phyloP scores from a whole-genome alignment of 2,797 vertebrate genomes.

The Chelmon rostratus region DNA sequence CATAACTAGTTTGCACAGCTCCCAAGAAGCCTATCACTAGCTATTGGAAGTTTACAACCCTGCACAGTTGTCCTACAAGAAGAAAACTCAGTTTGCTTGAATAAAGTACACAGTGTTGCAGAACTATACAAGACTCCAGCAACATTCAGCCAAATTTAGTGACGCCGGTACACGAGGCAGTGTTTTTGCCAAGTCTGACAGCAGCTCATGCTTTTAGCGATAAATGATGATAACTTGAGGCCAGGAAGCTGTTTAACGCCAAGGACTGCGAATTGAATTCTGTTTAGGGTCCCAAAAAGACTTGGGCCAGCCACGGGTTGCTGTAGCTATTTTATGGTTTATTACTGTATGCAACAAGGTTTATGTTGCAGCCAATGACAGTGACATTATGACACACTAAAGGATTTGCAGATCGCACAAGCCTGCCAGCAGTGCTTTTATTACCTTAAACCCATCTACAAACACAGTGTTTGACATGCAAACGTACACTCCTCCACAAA shows the following conservation, averaged over 20 bases:
- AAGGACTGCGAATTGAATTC: background rate
- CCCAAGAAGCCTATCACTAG: background rate
- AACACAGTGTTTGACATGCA: slow-evolving; percentile 3
- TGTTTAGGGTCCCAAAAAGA: background rate
- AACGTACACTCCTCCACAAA: background rate
- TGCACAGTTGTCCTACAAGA: background rate
- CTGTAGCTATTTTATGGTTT: slow-evolving; percentile 2
- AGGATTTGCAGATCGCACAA: background rate
- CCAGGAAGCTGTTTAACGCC: slow-evolving; percentile 2
- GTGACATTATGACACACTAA: slow-evolving; percentile 7
- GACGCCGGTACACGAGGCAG: background rate
- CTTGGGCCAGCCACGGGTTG: background rate
- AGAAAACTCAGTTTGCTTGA: background rate
- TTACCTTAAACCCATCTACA: slow-evolving; percentile 9
- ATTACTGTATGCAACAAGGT: background rate
- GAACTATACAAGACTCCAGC: background rate
- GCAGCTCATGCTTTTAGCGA: background rate
- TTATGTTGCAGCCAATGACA: background rate
- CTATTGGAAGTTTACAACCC: background rate
- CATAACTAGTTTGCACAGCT: background rate
- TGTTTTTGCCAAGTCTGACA: background rate
- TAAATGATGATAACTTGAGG: slow-evolving; percentile 6
- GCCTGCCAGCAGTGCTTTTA: background rate
- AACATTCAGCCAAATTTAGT: background rate
- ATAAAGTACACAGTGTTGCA: background rate